Evolutionary conservation across 2,888 invertebrate genomes (phyloP).

Genomic region (Caenorhabditis becei): DNA sequence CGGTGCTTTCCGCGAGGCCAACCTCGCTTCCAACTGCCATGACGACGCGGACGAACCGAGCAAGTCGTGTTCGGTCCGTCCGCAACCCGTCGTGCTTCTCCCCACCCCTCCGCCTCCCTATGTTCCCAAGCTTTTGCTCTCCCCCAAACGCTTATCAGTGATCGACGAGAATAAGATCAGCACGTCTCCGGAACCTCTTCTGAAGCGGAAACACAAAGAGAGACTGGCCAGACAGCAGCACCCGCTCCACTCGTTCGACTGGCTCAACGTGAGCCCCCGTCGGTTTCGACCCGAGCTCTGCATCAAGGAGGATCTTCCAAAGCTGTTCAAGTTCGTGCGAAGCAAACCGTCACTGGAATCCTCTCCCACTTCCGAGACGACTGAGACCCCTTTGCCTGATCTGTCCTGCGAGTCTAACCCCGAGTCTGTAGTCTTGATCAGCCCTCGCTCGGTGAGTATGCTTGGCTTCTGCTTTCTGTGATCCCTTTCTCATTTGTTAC

Average conservation of each 20-base stretch:
- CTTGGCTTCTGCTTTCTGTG: constrained; percentile 10
- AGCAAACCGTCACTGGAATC: constrained; percentile 38
- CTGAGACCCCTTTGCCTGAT: constrained; percentile 39
- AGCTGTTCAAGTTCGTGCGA: constrained; percentile 71
- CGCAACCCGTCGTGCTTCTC: constrained; percentile 31
- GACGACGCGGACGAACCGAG: constrained; percentile 23
- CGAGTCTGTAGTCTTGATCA: constrained; percentile 74
- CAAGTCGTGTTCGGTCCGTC: constrained; percentile 23
- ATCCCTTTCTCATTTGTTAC: neutral
- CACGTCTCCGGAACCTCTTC: constrained; percentile 71
- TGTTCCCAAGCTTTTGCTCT: constrained; percentile 57
- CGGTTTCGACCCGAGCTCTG: constrained; percentile 59
- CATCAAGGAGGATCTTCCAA: constrained; percentile 72
- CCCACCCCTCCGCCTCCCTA: constrained; percentile 53
- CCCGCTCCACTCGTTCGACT: constrained; percentile 75
- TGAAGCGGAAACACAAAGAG: constrained; percentile 76
- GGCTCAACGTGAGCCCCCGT: constrained; percentile 79
- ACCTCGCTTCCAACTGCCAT: constrained; percentile 22
- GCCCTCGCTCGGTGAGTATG: constrained; percentile 76
- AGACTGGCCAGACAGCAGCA: constrained; percentile 71
- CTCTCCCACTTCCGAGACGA: constrained; percentile 56
- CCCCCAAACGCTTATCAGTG: constrained; percentile 57
- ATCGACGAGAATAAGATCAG: constrained; percentile 58
- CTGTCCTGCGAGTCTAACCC: constrained; percentile 40
- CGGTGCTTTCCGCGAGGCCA: constrained; percentile 45